Base-by-base conservation (phyloP, 2,113 vertebrate species). In the Cacatua alba region DNA sequence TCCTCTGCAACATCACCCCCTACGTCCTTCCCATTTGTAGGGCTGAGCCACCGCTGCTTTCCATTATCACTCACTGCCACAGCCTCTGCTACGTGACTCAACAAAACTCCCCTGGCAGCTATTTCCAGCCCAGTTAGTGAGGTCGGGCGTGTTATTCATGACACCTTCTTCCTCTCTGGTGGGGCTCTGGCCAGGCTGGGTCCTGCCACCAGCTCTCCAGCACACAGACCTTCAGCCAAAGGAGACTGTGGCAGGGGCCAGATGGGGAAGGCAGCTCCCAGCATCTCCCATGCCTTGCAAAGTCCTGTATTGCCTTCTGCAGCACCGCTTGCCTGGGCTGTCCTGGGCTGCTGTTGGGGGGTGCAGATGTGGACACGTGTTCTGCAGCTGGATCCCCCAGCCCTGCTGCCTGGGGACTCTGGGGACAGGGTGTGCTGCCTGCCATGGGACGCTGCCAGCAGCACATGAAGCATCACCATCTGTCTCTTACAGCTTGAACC, bases 101-200 rank as follows among this genome's bases (percentile, higher is more conserved):
- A 79, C 87, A 62, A 29, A 52, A 35, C 78, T 90, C 11, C 78
- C 75, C 88, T 4, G 46, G 49, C 93, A 81, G 82, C 85, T 8
- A 4, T 43, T 52, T 59, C 71, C 31, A 33, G 60, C 68, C 60
- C 3, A 1, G 15, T 7, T 4, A 4, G 7, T 1, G 41, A 70
- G 71, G 28, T 69, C 12, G 0, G 51, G 13, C 28, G 0, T 94
- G 95, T 83, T 18, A 18, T 96, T 90, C 76, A 49, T 92, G 94
- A 33, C 80, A 68, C 68, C 92, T 90, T 81, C 82, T 89, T 95
- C 21, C 76, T 88, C 90, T 65, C 51, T 57, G 18, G 39, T 29
- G 67, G 60, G 52, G 43, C 26, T 78, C 55, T 1, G 20, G 76
- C 64, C 12, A 19, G 68, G 51, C 79, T 65, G 92, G 76, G 55